Conservation (phyloP, 2,113 vertebrate species). For the Phaethon lepturus region DNA sequence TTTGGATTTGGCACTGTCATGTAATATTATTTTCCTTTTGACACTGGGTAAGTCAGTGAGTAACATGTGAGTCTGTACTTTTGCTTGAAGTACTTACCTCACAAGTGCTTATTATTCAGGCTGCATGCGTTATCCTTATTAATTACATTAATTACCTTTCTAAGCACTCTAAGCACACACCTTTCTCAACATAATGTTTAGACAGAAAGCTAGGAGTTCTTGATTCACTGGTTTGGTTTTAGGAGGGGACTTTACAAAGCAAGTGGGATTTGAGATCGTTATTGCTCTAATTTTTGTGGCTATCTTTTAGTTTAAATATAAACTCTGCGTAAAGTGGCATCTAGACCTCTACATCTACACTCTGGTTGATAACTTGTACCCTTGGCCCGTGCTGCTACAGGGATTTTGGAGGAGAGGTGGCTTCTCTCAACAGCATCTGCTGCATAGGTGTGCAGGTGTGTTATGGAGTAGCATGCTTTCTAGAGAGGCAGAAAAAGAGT, state of each 20-base stretch:
- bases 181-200: not conserved
- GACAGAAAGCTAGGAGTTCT: not conserved
- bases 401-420: not conserved
- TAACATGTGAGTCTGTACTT: not conserved
- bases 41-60: not conserved
- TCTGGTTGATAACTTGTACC: not conserved
- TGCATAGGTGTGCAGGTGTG: not conserved
- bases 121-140: not conserved
- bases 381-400: not conserved
- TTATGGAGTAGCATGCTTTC: not conserved
- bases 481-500: not conserved
- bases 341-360: rapidly evolving
- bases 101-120: not conserved
- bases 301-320: not conserved
- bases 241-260: not conserved
- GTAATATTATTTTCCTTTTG: not conserved
- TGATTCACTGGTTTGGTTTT: not conserved
- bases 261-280: not conserved
- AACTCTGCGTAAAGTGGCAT: not conserved
- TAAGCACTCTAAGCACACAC: not conserved
- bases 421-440: not conserved
- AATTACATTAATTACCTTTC: not conserved
- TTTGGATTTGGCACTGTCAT: not conserved
- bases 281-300: not conserved
- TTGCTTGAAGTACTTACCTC: not conserved